Conservation (phyloP, 2,888 invertebrate species). For the Lycaena phlaeas region DNA sequence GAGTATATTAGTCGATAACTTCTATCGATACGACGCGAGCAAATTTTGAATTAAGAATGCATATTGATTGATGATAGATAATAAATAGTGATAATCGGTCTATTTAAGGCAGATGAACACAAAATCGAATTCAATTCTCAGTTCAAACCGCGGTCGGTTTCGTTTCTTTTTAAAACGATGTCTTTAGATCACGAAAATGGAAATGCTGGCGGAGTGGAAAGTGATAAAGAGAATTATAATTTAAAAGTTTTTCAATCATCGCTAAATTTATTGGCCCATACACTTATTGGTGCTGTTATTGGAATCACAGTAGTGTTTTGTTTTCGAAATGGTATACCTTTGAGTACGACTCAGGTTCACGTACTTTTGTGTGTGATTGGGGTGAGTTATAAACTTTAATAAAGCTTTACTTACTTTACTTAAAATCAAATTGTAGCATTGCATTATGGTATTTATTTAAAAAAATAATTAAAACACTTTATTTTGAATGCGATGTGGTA, state of each 20-base stretch:
- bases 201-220: background rate
- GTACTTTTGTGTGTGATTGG: slow-evolving; percentile 49
- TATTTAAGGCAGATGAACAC: background rate
- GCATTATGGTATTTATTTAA: too few relatives aligned
- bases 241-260: slow-evolving; percentile 36
- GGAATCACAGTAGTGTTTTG: slow-evolving; percentile 32
- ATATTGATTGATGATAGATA: too few relatives aligned
- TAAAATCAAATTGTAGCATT: too few relatives aligned
- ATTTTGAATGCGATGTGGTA: too few relatives aligned
- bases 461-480: too few relatives aligned
- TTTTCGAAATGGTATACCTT: slow-evolving; percentile 33
- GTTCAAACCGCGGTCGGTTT: too few relatives aligned
- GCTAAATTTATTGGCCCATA: slow-evolving; percentile 37
- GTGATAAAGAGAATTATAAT: slow-evolving; percentile 19
- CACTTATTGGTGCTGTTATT: slow-evolving; percentile 42
- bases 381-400: slow-evolving; percentile 33
- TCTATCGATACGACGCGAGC: background rate
- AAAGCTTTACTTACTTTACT: too few relatives aligned
- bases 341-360: slow-evolving; percentile 34
- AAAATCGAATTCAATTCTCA: background rate
- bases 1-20: background rate
- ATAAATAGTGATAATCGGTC: background rate
- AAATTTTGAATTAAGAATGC: too few relatives aligned
- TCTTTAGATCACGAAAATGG: background rate
- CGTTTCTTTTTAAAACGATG: background rate